phyloP scores from a whole-genome alignment of 2,113 vertebrate genomes.

The Onychostoma macrolepis region DNA sequence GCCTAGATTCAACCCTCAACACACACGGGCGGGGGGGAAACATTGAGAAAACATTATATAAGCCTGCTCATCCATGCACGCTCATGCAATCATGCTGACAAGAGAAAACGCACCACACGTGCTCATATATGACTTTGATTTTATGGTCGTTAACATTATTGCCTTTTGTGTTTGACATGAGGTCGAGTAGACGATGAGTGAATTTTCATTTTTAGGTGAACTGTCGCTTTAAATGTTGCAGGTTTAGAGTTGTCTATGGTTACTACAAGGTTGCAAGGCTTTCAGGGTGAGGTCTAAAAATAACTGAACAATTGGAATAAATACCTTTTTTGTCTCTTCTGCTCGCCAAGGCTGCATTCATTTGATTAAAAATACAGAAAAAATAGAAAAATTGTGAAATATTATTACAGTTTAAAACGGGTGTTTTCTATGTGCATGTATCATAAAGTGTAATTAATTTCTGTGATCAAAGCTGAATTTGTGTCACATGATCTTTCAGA shows the following conservation, averaged over 20 bases:
- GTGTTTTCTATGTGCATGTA: neutral
- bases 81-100: neutral
- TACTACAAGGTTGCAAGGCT: neutral
- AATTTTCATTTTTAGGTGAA: no score
- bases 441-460: neutral
- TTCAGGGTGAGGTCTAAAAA: neutral
- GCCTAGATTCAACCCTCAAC: constrained; percentile 72
- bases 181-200: neutral
- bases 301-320: neutral
- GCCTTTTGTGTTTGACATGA: neutral
- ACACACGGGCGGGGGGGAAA: constrained; percentile 1
- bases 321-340: neutral
- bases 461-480: neutral
- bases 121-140: neutral
- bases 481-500: no score
- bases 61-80: neutral
- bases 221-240: no score
- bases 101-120: neutral
- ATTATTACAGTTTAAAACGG: neutral
- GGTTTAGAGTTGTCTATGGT: no score
- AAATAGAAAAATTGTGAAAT: neutral
- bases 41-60: constrained; percentile 7
- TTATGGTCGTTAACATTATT: no score
- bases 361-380: neutral
- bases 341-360: neutral